Conservation (phyloP, 1,140 invertebrate genomes). For the Brachionus koreanus region DNA sequence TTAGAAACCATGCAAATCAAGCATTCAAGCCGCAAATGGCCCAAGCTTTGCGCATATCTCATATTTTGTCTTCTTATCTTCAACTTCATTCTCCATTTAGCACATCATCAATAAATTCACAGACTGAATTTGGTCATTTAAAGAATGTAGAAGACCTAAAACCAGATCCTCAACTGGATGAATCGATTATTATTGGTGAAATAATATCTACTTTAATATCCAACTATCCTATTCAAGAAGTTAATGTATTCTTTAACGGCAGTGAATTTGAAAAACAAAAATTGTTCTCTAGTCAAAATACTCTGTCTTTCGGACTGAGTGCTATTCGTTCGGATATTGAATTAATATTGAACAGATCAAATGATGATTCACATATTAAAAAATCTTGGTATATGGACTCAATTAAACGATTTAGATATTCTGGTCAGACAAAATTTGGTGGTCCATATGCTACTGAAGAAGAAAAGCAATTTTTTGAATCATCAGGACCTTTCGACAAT, state of each 20-base stretch:
- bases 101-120: conserved; percentile 8
- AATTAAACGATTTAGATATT: conserved; percentile 6
- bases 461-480: not conserved
- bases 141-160: conserved; percentile 2
- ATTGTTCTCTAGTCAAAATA: conserved; percentile 33
- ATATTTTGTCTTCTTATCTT: conserved; percentile 35
- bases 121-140: not conserved
- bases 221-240: conserved; percentile 26
- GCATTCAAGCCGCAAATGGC: conserved; percentile 33
- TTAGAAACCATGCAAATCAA: conserved; percentile 38
- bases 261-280: conserved; percentile 42
- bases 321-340: conserved; percentile 30
- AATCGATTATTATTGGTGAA: conserved; percentile 14
- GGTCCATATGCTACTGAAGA: not conserved
- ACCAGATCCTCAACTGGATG: conserved; percentile 43
- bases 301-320: conserved; percentile 21
- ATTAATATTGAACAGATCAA: conserved; percentile 12
- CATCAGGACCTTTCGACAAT: not conserved
- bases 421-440: not conserved
- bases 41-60: conserved; percentile 30
- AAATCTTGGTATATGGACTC: conserved; percentile 38
- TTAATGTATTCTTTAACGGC: conserved; percentile 37
- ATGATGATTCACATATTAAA: conserved; percentile 37
- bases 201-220: conserved; percentile 21
- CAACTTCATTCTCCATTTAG: conserved; percentile 27